phyloP scores from a whole-genome alignment of 2,797 vertebrate species.

The Chrosomus eos region DNA sequence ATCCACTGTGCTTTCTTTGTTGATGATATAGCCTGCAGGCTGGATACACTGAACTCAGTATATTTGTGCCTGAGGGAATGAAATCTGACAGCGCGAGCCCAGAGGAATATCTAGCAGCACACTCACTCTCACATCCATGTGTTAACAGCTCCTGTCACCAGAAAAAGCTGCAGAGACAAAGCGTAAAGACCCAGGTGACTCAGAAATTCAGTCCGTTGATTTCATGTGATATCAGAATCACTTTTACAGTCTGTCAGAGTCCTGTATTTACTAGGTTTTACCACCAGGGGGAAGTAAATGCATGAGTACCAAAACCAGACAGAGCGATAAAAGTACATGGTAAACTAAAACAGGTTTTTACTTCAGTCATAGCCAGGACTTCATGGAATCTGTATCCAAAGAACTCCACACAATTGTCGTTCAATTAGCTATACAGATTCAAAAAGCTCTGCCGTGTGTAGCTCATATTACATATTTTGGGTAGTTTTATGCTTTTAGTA shows the following conservation, averaged over 20 bases:
- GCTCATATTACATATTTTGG: background rate
- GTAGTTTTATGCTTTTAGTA: background rate
- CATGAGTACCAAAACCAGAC: background rate
- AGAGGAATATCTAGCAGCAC: conserved; percentile 27
- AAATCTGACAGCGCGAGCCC: conserved; percentile 35
- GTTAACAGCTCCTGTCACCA: conserved; percentile 32
- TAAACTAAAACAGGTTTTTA: background rate
- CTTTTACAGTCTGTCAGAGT: background rate
- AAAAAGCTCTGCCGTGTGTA: background rate
- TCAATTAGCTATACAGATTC: background rate
- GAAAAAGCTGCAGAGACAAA: conserved; percentile 10
- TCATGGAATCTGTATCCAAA: background rate
- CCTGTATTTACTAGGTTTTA: background rate
- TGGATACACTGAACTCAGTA: conserved; percentile 29
- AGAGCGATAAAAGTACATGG: background rate
- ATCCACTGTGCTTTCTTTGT: conserved; percentile 1
- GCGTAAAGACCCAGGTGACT: conserved; percentile 11
- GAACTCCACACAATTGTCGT: background rate
- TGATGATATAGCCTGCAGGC: conserved; percentile 39
- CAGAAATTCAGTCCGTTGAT: background rate
- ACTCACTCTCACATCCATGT: conserved; percentile 24
- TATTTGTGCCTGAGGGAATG: conserved; percentile 40
- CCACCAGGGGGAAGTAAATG: conserved; percentile 41
- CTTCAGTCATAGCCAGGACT: background rate
- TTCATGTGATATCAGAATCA: background rate